Percentiles rank a stretch among this genome's conserved stretches.
These are phyloP conservation scores for Istiophorus platypterus DNA, from an alignment of 2,113 vertebrate species.

Conservation along the genomic window DNA sequence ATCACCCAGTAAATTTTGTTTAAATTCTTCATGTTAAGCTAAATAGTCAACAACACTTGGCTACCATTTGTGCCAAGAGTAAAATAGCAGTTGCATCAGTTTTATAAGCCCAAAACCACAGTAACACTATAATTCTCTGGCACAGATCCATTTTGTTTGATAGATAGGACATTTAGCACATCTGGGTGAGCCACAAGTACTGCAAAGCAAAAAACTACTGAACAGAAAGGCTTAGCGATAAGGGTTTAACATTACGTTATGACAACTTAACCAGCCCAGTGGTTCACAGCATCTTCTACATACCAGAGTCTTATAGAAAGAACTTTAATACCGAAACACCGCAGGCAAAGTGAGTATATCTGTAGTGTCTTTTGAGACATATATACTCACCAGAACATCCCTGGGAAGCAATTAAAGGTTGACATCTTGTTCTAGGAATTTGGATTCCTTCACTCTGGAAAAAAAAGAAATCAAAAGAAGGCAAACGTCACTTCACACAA, in stretches of 20 bases:
- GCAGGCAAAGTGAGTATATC: conserved; percentile 38
- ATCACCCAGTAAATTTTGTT: conserved; percentile 26
- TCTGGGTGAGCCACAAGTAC: conserved; percentile 21
- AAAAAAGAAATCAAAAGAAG: conserved; percentile 42
- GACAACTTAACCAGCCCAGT: conserved; percentile 13
- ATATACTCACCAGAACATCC: conserved; percentile 70
- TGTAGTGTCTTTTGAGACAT: conserved; percentile 32
- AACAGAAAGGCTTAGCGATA: conserved; percentile 9
- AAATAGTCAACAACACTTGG: conserved; percentile 68
- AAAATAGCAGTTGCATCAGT: conserved; percentile 63
- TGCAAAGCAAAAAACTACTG: conserved; percentile 43
- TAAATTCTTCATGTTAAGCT: conserved; percentile 52
- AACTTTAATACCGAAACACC: conserved; percentile 36
- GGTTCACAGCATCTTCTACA: conserved; percentile 13
- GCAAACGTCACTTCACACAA: conserved; percentile 62
- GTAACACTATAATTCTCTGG: conserved; percentile 61
- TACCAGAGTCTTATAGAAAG: conserved; percentile 41
- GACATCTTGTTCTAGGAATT: conserved; percentile 63
- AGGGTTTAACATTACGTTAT: conserved; percentile 1
- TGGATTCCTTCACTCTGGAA: conserved; percentile 60
- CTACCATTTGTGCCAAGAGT: conserved; percentile 61
- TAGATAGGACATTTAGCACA: conserved; percentile 19
- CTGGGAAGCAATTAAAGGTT: conserved; percentile 46
- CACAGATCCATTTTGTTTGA: conserved; percentile 26
- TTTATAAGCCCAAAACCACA: conserved; percentile 61